Evolutionary conservation across 2,113 vertebrate species (phyloP).

Genomic region (Ptilonorhynchus violaceus): DNA sequence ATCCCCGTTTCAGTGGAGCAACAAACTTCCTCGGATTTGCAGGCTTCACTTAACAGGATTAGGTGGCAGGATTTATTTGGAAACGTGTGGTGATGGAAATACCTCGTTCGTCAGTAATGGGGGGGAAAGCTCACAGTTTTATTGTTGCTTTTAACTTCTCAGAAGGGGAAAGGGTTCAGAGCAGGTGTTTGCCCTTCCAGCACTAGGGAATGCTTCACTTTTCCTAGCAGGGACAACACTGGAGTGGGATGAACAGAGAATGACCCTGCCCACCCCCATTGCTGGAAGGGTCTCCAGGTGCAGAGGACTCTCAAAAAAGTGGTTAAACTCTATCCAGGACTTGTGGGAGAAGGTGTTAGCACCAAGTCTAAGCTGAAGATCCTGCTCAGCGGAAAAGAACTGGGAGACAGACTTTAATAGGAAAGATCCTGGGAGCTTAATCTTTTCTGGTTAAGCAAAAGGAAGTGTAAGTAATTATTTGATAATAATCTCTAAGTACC

Average conservation of each 20-base stretch:
- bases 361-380: neutral
- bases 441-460: conserved; percentile 3
- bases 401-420: neutral
- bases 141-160: neutral
- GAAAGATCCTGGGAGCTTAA: neutral
- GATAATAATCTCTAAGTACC: conserved; percentile 37
- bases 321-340: neutral
- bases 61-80: conserved; percentile 49
- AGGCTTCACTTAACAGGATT: conserved; percentile 34
- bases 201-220: neutral
- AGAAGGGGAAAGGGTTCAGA: neutral
- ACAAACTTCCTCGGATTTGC: conserved; percentile 11
- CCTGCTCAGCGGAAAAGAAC: neutral
- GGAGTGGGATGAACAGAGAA: neutral
- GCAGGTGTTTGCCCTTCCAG: neutral
- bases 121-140: neutral
- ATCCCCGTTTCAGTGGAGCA: neutral
- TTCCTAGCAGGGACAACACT: neutral
- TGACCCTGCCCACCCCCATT: neutral
- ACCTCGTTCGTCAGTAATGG: neutral
- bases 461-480: conserved; percentile 51
- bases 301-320: neutral
- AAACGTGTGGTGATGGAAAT: conserved; percentile 47
- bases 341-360: neutral
- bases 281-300: neutral